These are phyloP conservation scores for Auanema freiburgensis DNA, from an alignment of 2,888 invertebrate genomes.

Conservation along the genomic window DNA sequence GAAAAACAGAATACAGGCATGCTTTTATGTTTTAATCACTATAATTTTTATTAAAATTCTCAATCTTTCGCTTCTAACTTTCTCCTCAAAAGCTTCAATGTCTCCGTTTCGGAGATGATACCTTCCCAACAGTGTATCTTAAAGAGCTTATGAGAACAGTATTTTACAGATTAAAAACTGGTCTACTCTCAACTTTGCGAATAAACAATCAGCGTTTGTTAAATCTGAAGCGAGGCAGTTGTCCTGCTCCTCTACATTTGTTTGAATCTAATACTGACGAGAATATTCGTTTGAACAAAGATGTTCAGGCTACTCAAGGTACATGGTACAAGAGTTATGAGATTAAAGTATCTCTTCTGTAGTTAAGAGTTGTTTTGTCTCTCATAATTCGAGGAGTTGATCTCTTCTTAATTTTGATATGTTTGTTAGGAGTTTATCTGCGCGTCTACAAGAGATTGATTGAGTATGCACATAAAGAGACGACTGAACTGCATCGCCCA, in stretches of 20 bases:
- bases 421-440: constrained; percentile 54
- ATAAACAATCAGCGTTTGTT: constrained; percentile 58
- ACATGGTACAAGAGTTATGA: not conserved
- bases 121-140: not conserved
- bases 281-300: constrained; percentile 47
- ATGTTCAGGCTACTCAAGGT: constrained; percentile 58
- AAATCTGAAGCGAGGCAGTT: constrained; percentile 38
- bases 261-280: constrained; percentile 58
- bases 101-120: not conserved
- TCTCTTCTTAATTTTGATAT: constrained; percentile 3
- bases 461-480: constrained; percentile 54
- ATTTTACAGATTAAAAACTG: constrained; percentile 53
- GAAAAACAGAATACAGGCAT: constrained; percentile 50
- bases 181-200: constrained; percentile 48
- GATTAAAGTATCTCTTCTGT: no score
- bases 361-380: no score
- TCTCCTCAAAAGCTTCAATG: not conserved
- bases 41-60: not conserved
- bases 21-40: constrained; percentile 9
- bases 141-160: no score
- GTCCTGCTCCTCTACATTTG: constrained; percentile 48
- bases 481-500: constrained; percentile 56
- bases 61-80: not conserved
- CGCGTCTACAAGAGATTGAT: constrained; percentile 57
- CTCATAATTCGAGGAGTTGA: no score